These are phyloP conservation scores for Fistularia tabacaria DNA, from an alignment of 2,797 vertebrate genomes.

Conservation along the genomic window DNA sequence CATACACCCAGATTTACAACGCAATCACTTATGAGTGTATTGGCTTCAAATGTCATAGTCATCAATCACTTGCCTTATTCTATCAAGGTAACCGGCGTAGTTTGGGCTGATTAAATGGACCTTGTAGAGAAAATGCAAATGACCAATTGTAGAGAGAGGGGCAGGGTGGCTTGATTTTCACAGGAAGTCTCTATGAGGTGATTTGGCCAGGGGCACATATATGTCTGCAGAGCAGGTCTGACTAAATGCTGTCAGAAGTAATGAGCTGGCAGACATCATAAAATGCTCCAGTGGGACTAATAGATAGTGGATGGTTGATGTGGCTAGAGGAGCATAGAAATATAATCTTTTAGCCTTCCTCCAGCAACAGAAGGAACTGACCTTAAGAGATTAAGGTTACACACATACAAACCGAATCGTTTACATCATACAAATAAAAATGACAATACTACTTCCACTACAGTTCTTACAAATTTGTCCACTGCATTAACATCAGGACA, in stretches of 20 bases:
- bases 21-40: constrained; percentile 78
- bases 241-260: constrained; percentile 81
- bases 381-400: constrained; percentile 17
- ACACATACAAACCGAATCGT: constrained; percentile 27
- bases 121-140: constrained; percentile 78
- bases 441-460: too few species aligned
- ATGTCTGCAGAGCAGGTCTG: constrained; percentile 71
- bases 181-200: constrained; percentile 67
- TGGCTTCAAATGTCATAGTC: constrained; percentile 67
- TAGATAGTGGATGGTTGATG: constrained; percentile 69
- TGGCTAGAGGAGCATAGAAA: constrained; percentile 49
- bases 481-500: too few species aligned
- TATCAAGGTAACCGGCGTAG: constrained; percentile 71
- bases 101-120: constrained; percentile 79
- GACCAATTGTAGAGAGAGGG: constrained; percentile 57
- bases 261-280: constrained; percentile 82
- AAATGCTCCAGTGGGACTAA: constrained; percentile 77
- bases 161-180: constrained; percentile 61
- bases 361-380: constrained; percentile 23
- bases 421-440: constrained; percentile 4
- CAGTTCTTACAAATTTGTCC: too few species aligned
- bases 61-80: constrained; percentile 77
- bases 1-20: constrained; percentile 75
- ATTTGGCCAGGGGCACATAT: constrained; percentile 74
- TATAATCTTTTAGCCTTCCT: constrained; percentile 38